Evolutionary conservation across 2,113 vertebrate species (phyloP).

Genomic region (Pelecanoides urinatrix): DNA sequence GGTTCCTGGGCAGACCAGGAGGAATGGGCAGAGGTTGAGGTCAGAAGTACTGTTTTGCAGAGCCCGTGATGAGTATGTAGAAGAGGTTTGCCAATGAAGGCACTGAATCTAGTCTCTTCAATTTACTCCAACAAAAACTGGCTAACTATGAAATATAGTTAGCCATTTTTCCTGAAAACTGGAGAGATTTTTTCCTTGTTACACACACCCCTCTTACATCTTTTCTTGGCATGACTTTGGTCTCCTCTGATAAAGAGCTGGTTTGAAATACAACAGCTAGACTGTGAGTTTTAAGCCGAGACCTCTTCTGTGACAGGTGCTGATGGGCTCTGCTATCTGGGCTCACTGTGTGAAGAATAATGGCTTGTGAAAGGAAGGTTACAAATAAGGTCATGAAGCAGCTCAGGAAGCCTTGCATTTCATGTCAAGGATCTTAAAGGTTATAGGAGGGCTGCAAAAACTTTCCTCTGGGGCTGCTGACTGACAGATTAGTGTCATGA

Average conservation of each 20-base stretch:
- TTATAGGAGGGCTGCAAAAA: background rate
- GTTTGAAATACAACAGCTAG: background rate
- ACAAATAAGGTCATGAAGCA: background rate
- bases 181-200: background rate
- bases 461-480: conserved; percentile 26
- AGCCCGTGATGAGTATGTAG: background rate
- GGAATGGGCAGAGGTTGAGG: background rate
- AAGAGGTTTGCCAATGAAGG: background rate
- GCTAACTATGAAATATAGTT: background rate
- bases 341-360: conserved; percentile 19
- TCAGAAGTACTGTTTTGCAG: background rate
- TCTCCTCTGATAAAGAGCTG: background rate
- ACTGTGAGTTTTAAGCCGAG: background rate
- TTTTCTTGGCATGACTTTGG: background rate
- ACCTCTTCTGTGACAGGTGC: background rate
- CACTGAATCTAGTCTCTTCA: background rate
- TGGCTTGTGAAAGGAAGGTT: conserved; percentile 28
- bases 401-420: background rate
- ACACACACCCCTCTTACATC: background rate
- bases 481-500: background rate
- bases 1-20: background rate
- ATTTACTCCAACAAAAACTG: background rate
- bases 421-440: conserved; percentile 12
- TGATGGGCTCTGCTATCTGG: conserved; percentile 13
- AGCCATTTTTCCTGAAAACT: background rate